phyloP scores from a whole-genome alignment of 1,140 invertebrate genomes.

The Streblospio benedicti region DNA sequence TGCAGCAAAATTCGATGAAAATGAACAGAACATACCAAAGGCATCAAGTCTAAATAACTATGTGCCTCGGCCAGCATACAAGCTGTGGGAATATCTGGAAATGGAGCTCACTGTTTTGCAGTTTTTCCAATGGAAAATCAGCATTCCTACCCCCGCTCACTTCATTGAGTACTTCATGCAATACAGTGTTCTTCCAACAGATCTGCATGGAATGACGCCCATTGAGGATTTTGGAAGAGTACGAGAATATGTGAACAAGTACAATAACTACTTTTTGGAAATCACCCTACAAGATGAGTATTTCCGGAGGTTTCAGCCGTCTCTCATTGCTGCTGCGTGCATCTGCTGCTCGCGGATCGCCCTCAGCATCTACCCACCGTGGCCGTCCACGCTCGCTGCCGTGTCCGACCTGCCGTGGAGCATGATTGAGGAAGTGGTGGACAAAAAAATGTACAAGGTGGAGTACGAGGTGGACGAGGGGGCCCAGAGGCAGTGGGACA shows the following conservation, averaged over 20 bases:
- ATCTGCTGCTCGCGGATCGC: constrained; percentile 28
- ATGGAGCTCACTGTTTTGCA: constrained; percentile 53
- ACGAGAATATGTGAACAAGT: constrained; percentile 26
- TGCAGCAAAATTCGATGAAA: constrained; percentile 56
- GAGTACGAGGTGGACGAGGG: too few species aligned
- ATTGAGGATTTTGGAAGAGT: constrained; percentile 45
- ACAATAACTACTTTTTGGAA: constrained; percentile 40
- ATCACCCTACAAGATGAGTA: constrained; percentile 36
- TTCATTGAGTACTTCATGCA: constrained; percentile 52
- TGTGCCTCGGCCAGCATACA: constrained; percentile 43
- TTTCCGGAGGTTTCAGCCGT: constrained; percentile 23
- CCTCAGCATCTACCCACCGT: constrained; percentile 28
- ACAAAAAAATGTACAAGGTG: too few species aligned
- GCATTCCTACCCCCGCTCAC: constrained; percentile 52
- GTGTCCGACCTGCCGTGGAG: too few species aligned
- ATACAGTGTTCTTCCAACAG: constrained; percentile 48
- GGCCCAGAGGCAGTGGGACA: too few species aligned
- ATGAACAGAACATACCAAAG: constrained; percentile 49
- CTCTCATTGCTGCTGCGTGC: constrained; percentile 28
- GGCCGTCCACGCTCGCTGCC: too few species aligned
- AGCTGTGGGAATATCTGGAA: constrained; percentile 48
- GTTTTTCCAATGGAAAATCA: constrained; percentile 52
- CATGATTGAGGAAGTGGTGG: too few species aligned
- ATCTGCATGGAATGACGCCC: too few species aligned
- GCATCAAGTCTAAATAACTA: constrained; percentile 47